Percentiles rank a stretch among this genome's conserved stretches.
Conservation (phyloP, 2,113 vertebrate species). For the Entomyzon cyanotis region DNA sequence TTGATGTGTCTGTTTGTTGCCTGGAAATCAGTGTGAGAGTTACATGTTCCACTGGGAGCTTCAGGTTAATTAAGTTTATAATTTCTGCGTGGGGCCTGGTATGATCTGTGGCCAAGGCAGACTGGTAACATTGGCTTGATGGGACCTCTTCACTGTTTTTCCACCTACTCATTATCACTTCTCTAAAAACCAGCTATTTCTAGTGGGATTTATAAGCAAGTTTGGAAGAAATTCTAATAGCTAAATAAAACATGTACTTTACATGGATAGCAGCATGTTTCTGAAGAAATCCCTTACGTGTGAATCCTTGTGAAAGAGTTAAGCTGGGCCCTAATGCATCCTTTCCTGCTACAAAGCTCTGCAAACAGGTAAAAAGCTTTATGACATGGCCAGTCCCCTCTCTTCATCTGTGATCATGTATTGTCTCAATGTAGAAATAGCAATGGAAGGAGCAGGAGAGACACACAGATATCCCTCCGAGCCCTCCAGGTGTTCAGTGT, state of each 20-base stretch:
- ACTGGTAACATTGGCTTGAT: neutral
- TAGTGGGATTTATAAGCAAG: neutral
- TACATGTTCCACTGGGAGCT: neutral
- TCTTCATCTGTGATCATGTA: neutral
- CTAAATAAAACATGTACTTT: neutral
- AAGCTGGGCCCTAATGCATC: neutral
- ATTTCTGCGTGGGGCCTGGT: neutral
- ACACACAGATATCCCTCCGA: neutral
- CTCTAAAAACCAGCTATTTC: neutral
- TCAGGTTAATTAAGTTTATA: neutral
- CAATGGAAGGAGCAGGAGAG: neutral
- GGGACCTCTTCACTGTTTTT: neutral
- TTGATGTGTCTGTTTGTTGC: constrained; percentile 12
- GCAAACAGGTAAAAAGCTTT: neutral
- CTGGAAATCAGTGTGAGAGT: neutral
- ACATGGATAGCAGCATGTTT: neutral
- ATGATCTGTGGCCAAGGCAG: neutral
- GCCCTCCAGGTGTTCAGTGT: neutral
- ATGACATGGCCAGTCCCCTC: neutral
- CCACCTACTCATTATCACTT: neutral
- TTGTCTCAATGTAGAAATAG: neutral
- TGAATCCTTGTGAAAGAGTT: neutral
- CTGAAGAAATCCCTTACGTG: neutral
- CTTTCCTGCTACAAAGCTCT: neutral
- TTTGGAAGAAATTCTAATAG: neutral